Base-by-base conservation (phyloP, 2,888 invertebrate genomes). In the Notodonta ziczac region DNA sequence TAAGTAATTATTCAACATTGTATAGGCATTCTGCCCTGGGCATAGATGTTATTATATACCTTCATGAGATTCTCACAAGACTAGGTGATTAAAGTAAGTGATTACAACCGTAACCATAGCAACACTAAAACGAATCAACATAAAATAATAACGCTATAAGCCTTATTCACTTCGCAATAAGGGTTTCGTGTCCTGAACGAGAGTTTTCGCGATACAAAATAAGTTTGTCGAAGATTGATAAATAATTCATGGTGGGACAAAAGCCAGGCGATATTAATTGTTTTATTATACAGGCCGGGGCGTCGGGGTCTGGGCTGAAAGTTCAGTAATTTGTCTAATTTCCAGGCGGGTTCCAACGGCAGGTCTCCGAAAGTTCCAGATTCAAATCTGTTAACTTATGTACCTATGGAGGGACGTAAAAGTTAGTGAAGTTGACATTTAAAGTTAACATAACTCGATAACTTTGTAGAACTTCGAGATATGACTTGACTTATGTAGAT, bases 181-280 rank as follows among this genome's bases (percentile, higher is more conserved):
- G 13, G 52, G 32, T 52, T 3, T 6, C 32, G 32, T 6, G 5
- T 52, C 52, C 12, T 13, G 24, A 32, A 32, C 4, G 13, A 32
- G 7, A 52, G 13, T 52, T 32, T 13, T 5, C 5, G 6, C 16
- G 32, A 32, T 4, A 24, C 13, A 52, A 52, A 52, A 52, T 24
- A 52, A 32, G 32, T 52, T 52, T 32, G 52, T 52, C 52, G 24
- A 32, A 52, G 32, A 52, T 32, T 52, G 52, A 52, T 52, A 52
- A 52, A 52, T 52, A 52, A 52, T 52, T 52, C 52, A 52, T 52
- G 32, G 52, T 13, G 10, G 24, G 52, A 32, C 52, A 24, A 52
- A 52, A 52, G 50, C 52, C 52, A 50, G 52, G 16, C 52, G 13
- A 10, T 52, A 52, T 52, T 52, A 52, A 52, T 52, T 52, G 52